These are phyloP conservation scores for Drosophila nigrodunni DNA, from an alignment of 1,140 invertebrate genomes.

Conservation along the genomic window DNA sequence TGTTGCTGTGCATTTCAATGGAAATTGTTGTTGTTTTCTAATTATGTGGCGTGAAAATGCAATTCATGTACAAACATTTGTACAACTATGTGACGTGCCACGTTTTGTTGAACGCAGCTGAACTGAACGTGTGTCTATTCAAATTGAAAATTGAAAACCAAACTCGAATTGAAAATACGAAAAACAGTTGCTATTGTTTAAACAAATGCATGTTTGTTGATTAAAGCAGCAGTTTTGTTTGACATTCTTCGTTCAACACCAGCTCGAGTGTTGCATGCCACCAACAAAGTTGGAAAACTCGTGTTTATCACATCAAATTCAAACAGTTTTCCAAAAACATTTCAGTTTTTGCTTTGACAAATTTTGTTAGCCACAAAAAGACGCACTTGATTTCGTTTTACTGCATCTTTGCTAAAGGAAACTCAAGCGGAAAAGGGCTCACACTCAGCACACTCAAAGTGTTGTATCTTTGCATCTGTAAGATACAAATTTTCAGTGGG, in stretches of 20 bases:
- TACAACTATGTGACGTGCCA: constrained; percentile 62
- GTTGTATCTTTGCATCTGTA: constrained; percentile 23
- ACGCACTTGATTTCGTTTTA: too few relatives aligned
- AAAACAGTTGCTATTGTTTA: constrained; percentile 56
- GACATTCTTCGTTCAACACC: neutral
- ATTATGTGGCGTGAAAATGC: constrained; percentile 81
- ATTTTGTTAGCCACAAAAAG: too few relatives aligned
- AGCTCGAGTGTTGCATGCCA: neutral
- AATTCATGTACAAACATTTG: constrained; percentile 75
- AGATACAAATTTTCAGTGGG: constrained; percentile 34
- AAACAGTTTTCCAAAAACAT: too few relatives aligned
- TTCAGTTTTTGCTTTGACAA: too few relatives aligned
- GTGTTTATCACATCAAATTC: too few relatives aligned
- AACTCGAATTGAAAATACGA: constrained; percentile 51
- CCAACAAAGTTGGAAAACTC: neutral
- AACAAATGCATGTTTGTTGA: constrained; percentile 37
- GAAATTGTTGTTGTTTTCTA: constrained; percentile 49
- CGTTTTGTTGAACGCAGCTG: constrained; percentile 33
- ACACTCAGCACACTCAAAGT: neutral
- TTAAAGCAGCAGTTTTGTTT: neutral
- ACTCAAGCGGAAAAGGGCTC: too few relatives aligned
- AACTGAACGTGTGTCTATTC: constrained; percentile 60
- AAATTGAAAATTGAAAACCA: constrained; percentile 63
- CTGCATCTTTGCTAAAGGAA: too few relatives aligned
- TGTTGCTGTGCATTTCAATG: constrained; percentile 62